These are phyloP conservation scores for Matsumurasca onukii DNA, from an alignment of 1,140 invertebrate genomes.

Conservation along the genomic window DNA sequence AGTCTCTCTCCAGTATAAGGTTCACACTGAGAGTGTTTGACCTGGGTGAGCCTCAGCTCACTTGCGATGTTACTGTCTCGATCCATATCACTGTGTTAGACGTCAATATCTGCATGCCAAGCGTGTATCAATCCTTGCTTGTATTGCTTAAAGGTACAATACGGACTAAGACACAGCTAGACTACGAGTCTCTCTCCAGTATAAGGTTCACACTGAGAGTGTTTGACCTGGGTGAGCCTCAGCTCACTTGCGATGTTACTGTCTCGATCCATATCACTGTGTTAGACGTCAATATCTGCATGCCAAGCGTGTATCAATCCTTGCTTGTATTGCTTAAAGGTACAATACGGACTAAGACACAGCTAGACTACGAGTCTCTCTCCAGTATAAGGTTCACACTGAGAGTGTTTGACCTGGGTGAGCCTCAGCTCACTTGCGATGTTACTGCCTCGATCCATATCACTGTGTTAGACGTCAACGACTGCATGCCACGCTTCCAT, in stretches of 20 bases:
- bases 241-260: conserved; percentile 69
- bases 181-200: conserved; percentile 71
- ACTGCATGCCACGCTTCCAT: conserved; percentile 77
- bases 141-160: conserved; percentile 62
- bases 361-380: conserved; percentile 79
- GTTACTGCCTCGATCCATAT: conserved; percentile 71
- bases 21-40: conserved; percentile 87
- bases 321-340: conserved; percentile 49
- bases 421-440: conserved; percentile 74
- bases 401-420: conserved; percentile 82
- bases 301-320: no score
- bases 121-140: conserved; percentile 76
- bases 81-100: conserved; percentile 76
- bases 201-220: conserved; percentile 85
- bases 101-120: conserved; percentile 84
- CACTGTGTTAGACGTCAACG: conserved; percentile 79
- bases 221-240: conserved; percentile 80
- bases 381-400: conserved; percentile 75
- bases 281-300: conserved; percentile 81
- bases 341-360: conserved; percentile 73
- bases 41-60: conserved; percentile 76
- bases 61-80: conserved; percentile 68
- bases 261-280: conserved; percentile 72
- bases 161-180: conserved; percentile 70
- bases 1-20: conserved; percentile 64